These are phyloP conservation scores for Entomyzon cyanotis DNA, from an alignment of 2,113 vertebrate genomes.

Conservation along the genomic window DNA sequence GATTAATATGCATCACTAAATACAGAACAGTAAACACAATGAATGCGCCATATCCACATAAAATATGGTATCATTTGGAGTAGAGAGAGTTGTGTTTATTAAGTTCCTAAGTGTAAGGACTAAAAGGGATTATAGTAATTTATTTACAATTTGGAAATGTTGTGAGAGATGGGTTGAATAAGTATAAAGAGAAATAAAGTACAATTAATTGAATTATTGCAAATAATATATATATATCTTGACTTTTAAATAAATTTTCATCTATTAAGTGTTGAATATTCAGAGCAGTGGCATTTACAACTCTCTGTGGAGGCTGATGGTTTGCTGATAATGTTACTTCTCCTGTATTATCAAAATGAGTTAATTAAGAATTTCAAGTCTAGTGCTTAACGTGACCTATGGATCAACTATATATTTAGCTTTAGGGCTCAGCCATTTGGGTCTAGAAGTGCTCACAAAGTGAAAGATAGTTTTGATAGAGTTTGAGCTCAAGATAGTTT, in stretches of 20 bases:
- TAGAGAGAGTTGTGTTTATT: background rate
- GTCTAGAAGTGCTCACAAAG: background rate
- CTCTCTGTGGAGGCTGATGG: background rate
- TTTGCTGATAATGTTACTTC: constrained; percentile 13
- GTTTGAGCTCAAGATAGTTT: background rate
- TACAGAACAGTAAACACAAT: background rate
- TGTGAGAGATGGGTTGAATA: background rate
- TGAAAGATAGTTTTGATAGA: background rate
- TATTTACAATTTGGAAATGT: background rate
- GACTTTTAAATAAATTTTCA: background rate
- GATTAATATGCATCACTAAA: background rate
- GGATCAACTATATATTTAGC: background rate
- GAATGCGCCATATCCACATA: background rate
- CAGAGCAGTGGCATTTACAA: background rate
- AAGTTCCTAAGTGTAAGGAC: background rate
- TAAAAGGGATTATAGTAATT: background rate
- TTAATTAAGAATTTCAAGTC: constrained; percentile 39
- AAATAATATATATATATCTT: background rate
- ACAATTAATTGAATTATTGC: background rate
- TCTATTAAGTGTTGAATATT: background rate
- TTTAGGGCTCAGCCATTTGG: background rate
- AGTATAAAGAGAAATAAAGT: background rate
- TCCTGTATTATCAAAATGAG: constrained; percentile 26
- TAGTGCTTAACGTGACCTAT: background rate
- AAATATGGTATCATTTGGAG: background rate